phyloP scores from a whole-genome alignment of 2,888 invertebrate genomes.

The Sminthurinus aureus region DNA sequence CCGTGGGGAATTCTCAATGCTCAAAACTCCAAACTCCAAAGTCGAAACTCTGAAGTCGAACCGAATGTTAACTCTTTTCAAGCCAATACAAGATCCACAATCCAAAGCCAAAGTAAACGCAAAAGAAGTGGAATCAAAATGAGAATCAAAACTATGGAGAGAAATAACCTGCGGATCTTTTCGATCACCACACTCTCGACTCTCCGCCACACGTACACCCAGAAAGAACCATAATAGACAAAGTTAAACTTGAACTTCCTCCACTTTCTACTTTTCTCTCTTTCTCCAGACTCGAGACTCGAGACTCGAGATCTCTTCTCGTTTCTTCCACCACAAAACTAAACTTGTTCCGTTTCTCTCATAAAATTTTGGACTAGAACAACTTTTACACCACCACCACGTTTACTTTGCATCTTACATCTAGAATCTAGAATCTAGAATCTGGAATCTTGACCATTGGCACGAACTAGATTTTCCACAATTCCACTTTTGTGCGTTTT shows the following conservation, averaged over 20 bases:
- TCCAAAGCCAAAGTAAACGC: too few relatives aligned
- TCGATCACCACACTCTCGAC: constrained; percentile 3
- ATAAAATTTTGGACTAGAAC: too few relatives aligned
- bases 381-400: too few relatives aligned
- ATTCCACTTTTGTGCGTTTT: too few relatives aligned
- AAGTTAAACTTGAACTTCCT: constrained; percentile 51
- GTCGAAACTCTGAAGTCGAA: too few relatives aligned
- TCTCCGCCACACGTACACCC: neutral
- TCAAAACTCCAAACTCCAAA: neutral
- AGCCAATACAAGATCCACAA: neutral
- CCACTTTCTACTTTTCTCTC: constrained; percentile 3
- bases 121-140: too few relatives aligned
- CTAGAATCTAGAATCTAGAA: too few relatives aligned
- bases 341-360: neutral
- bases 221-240: constrained; percentile 45
- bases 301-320: too few relatives aligned
- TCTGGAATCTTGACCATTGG: too few relatives aligned
- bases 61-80: constrained; percentile 15
- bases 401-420: too few relatives aligned
- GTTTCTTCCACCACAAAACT: neutral
- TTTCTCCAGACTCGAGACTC: neutral
- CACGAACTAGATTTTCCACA: too few relatives aligned
- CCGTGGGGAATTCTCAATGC: constrained; percentile 14
- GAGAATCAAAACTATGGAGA: neutral
- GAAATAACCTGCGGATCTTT: neutral